A percentile compares a stretch with the other conserved stretches of the same genome.
Evolutionary conservation across 2,113 vertebrate species (phyloP).

Genomic region (Hypocryptadius cinnamomeus): DNA sequence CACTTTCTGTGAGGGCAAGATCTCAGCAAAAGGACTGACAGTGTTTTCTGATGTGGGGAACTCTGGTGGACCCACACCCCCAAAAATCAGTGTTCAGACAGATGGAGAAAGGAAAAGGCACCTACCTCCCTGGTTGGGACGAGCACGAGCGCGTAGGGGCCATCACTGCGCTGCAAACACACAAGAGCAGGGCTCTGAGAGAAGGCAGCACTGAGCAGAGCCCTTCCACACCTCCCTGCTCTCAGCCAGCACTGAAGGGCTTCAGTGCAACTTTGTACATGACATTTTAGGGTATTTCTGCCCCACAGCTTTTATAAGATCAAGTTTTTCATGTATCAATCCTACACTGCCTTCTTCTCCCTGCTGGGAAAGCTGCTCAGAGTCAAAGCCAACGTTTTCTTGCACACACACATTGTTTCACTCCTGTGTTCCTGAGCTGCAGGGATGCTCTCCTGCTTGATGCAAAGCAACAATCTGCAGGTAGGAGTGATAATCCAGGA

Average conservation of each 20-base stretch:
- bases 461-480: neutral
- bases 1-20: neutral
- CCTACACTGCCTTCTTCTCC: neutral
- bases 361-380: neutral
- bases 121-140: constrained; percentile 96
- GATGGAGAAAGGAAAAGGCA: neutral
- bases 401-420: neutral
- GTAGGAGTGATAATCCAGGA: neutral
- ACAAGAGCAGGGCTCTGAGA: neutral
- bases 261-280: neutral
- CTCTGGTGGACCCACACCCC: neutral
- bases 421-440: neutral
- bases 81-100: neutral
- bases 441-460: neutral
- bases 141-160: constrained; percentile 86
- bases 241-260: neutral
- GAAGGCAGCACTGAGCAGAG: neutral
- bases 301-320: neutral
- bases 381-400: neutral
- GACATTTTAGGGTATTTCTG: neutral
- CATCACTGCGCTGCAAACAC: constrained; percentile 77
- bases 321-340: neutral
- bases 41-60: fast-evolving
- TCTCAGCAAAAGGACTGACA: neutral
- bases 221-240: neutral